Conservation (phyloP, 2,888 invertebrate species). For the Synergus itoensis region DNA sequence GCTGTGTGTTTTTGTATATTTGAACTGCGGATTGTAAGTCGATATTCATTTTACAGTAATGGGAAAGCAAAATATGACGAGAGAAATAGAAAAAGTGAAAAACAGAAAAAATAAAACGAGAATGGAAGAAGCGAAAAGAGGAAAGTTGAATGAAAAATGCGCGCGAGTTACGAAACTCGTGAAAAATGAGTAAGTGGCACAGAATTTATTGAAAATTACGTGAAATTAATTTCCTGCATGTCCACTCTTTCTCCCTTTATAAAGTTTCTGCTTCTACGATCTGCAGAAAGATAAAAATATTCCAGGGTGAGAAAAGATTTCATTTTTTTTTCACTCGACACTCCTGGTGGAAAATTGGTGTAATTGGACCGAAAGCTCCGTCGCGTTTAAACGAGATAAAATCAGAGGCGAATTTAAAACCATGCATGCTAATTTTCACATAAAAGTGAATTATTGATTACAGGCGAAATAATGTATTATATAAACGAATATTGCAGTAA, state of each 20-base stretch:
- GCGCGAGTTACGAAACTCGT: neutral
- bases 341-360: neutral
- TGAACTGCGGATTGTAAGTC: neutral
- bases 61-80: neutral
- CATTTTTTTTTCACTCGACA: conserved; percentile 18
- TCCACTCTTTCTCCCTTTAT: neutral
- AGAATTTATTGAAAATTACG: conserved; percentile 32
- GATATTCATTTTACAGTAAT: neutral
- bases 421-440: neutral
- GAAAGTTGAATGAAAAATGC: neutral
- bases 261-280: conserved; percentile 13
- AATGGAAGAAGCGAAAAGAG: neutral
- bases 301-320: neutral
- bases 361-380: conserved; percentile 13
- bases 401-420: neutral
- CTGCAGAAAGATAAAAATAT: conserved; percentile 31
- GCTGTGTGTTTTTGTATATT: conserved; percentile 24
- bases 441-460: conserved; percentile 14
- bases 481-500: neutral
- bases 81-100: neutral
- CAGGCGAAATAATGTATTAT: neutral
- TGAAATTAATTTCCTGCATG: conserved; percentile 30
- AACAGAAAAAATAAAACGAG: neutral
- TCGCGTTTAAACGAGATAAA: conserved; percentile 20
- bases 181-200: conserved; percentile 4